These are phyloP conservation scores for Linurgus olivaceus DNA, from an alignment of 2,797 vertebrate species.

Conservation along the genomic window DNA sequence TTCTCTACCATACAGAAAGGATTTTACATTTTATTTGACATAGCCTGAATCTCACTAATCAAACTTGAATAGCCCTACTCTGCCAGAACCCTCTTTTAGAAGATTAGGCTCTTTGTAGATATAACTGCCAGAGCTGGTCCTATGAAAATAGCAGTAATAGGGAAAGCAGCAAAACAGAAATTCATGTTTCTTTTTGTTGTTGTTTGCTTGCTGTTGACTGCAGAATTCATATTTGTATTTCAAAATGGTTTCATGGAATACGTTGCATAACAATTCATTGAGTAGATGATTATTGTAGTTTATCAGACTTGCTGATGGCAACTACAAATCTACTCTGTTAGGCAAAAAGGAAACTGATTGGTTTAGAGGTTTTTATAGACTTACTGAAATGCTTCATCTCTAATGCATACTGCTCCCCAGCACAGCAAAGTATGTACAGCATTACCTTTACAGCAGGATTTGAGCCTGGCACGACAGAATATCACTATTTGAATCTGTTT, in stretches of 20 bases:
- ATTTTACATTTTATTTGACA: not conserved
- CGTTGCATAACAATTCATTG: not conserved
- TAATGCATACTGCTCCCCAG: not conserved
- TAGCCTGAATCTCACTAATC: not conserved
- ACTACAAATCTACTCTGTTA: not conserved
- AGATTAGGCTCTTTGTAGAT: not conserved
- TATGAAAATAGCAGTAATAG: not conserved
- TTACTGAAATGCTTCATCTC: not conserved
- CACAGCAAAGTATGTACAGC: not conserved
- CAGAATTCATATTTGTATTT: not conserved
- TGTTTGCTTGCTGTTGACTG: not conserved
- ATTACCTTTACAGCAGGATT: slow-evolving; percentile 16
- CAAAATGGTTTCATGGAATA: not conserved
- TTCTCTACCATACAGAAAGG: not conserved
- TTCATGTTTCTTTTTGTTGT: not conserved
- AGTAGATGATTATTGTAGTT: not conserved
- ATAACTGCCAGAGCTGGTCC: not conserved
- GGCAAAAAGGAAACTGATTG: not conserved
- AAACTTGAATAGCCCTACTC: not conserved
- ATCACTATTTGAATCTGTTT: slow-evolving; percentile 2
- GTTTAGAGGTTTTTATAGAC: not conserved
- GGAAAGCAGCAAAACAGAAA: not conserved
- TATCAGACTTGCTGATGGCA: not conserved
- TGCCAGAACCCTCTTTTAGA: not conserved
- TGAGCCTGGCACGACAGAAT: not conserved